These are phyloP conservation scores for Microcebus tavaratra DNA, from an alignment of 2,113 vertebrate species.

Conservation along the genomic window DNA sequence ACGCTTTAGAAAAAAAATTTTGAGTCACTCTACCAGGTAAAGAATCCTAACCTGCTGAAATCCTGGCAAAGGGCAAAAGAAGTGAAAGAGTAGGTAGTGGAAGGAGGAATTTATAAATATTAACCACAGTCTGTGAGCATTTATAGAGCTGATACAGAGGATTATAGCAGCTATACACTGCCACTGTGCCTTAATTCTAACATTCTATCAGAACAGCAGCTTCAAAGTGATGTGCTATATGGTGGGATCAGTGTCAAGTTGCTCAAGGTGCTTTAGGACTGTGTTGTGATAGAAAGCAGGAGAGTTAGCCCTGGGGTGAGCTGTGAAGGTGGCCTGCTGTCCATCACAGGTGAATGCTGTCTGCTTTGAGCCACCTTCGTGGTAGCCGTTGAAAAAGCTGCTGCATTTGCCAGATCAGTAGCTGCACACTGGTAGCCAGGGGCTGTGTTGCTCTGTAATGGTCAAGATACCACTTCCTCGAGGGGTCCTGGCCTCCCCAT, in stretches of 20 bases:
- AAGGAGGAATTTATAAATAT: background rate
- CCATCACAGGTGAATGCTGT: background rate
- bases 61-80: background rate
- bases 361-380: background rate
- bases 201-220: background rate
- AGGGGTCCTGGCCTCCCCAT: background rate
- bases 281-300: background rate
- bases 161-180: too few species aligned
- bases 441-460: background rate
- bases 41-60: background rate
- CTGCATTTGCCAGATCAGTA: background rate
- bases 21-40: background rate
- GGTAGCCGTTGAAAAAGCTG: background rate
- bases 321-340: background rate
- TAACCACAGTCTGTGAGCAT: background rate
- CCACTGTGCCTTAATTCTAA: background rate
- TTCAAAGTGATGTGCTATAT: background rate
- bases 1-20: background rate
- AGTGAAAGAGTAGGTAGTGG: background rate
- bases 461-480: background rate
- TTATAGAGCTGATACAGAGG: background rate
- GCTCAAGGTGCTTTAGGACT: background rate
- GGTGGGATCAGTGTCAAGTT: background rate
- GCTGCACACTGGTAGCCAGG: background rate
- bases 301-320: background rate